Evolutionary conservation across 2,113 vertebrate genomes (phyloP).

Genomic region (Propithecus coquereli): DNA sequence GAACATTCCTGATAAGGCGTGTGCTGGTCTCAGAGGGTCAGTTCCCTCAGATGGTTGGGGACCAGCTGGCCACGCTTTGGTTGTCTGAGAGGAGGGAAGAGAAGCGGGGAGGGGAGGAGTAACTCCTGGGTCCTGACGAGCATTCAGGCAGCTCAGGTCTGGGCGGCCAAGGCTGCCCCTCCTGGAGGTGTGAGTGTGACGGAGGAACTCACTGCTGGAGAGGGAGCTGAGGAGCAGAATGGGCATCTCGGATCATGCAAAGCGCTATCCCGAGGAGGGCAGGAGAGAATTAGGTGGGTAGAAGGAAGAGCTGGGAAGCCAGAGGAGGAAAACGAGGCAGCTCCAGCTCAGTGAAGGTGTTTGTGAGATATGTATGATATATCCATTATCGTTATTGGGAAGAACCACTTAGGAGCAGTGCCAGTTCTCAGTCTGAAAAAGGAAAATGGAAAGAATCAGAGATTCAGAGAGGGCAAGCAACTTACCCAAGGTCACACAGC

Average conservation of each 20-base stretch:
- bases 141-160: neutral
- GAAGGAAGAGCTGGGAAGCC: neutral
- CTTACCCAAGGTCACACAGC: neutral
- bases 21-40: neutral
- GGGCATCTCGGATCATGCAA: neutral
- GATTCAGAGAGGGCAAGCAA: neutral
- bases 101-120: neutral
- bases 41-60: neutral
- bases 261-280: neutral
- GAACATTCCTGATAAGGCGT: neutral
- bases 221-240: neutral
- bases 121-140: neutral
- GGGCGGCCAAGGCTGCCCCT: neutral
- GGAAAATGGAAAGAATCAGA: neutral
- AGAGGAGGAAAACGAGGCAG: neutral
- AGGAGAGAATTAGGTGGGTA: neutral
- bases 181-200: neutral
- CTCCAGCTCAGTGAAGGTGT: neutral
- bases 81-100: neutral
- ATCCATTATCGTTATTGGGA: neutral
- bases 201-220: neutral
- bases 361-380: too few relatives aligned
- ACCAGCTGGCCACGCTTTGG: neutral
- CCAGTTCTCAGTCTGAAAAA: neutral
- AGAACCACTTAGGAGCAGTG: neutral